Conservation (phyloP, 2,888 invertebrate genomes). For the Steromphala cineraria region DNA sequence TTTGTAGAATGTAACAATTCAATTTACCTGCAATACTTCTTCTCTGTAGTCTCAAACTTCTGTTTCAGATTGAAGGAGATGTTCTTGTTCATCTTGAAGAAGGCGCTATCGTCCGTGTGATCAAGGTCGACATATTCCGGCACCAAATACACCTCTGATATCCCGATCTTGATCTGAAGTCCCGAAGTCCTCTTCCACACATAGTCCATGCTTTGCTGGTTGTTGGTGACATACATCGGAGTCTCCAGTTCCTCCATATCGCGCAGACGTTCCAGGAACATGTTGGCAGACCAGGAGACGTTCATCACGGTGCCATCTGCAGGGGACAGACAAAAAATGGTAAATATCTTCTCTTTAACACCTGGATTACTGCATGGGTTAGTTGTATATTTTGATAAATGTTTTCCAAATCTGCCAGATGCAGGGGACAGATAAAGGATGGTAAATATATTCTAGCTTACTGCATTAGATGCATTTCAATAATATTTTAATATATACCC, state of each 20-base stretch:
- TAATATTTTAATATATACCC: no score
- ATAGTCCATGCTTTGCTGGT: slow-evolving; percentile 66
- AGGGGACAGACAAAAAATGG: not conserved
- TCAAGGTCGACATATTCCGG: slow-evolving; percentile 71
- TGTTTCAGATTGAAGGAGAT: slow-evolving; percentile 51
- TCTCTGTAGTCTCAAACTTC: slow-evolving; percentile 51
- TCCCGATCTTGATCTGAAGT: slow-evolving; percentile 66
- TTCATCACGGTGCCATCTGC: slow-evolving; percentile 34
- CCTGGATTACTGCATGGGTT: not conserved
- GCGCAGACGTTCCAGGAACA: slow-evolving; percentile 69
- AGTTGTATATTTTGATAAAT: not conserved
- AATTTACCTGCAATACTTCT: slow-evolving; percentile 69
- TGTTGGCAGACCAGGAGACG: slow-evolving; percentile 61
- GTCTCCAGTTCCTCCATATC: slow-evolving; percentile 61
- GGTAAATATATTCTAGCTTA: no score
- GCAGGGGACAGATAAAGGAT: no score
- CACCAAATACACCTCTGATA: slow-evolving; percentile 66
- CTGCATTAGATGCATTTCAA: no score
- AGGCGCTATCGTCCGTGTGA: slow-evolving; percentile 63
- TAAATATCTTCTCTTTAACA: not conserved
- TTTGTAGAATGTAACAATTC: no score
- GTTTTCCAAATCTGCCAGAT: no score
- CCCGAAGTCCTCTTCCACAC: slow-evolving; percentile 69
- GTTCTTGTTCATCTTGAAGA: slow-evolving; percentile 49
- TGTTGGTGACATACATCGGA: slow-evolving; percentile 65